Base-by-base conservation (phyloP, 2,113 vertebrate species). In the Hymenochirus boettgeri region DNA sequence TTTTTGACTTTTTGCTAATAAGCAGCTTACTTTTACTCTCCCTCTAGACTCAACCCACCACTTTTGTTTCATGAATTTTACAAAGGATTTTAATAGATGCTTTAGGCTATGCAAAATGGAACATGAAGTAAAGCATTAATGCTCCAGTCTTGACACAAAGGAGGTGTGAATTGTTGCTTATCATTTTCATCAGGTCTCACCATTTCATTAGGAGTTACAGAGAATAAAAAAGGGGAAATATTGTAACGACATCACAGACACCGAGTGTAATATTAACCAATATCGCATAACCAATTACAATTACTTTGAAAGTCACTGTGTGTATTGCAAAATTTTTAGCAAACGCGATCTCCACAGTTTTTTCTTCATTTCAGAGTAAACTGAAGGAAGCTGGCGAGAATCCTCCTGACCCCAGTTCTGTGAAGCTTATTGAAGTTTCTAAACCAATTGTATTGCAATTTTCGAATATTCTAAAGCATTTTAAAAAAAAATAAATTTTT, bases 31-130 rank as follows among this genome's bases (percentile, higher is more conserved):
- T 97, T 91, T 90, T n/a, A n/a, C 87, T 93, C 85, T 98, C 96
- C 96, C 96, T 88, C 90, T 90, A 95, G 96, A 97, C 92, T 95
- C 93, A 93, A 93, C 95, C 94, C 89, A 93, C 93, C 93, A 92
- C 92, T 94, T 99, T 97, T 91, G 91, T 98, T 96, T 97, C 94
- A 98, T 97, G 94, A 96, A 98, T 99, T 98, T 99, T 99, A 97
- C 95, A 97, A 98, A 95, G 92, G 94, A 94, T 96, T 98, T 97
- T 98, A 97, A 98, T 96, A 95, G 94, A 95, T 91, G 94, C 95
- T 98, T 96, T 97, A 97, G 95, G 95, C 95, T 96, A 98, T 98
- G 96, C 95, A 97, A 97, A 98, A 95, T 91, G 92, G 92, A 91
- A 92, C 90, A 91, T 92, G 93, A 93, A 91, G 90, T 85, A 85